Base-by-base conservation (phyloP, 2,113 vertebrate genomes). In the Nettapus auritus region DNA sequence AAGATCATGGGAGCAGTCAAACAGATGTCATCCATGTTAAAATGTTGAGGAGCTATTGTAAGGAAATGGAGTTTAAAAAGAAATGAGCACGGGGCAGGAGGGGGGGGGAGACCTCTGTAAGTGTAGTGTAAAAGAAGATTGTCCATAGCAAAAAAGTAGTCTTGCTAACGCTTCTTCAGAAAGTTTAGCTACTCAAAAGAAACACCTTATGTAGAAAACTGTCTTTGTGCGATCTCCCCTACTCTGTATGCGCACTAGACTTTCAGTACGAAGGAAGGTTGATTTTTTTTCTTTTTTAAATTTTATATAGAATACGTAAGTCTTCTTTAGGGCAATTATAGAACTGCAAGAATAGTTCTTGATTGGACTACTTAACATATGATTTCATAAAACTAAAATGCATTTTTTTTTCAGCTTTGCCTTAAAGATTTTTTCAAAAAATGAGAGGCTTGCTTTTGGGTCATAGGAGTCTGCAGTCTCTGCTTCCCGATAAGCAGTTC, bases 1-100 rank as follows among this genome's bases (percentile, higher is more conserved):
- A 78, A 56, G 62, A 90, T 81, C 4, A 3, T 50, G 62, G 63
- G 11, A 92, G 33, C 62, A 90, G 75, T 91, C 71, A 71, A 40
- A 88, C 82, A 81, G 38, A 63, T 91, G 76, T 86, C 80, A 82
- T 57, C 22, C 13, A 4, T 1, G 5, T 77, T 88, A 88, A 94
- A 86, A 71, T 94, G n/a, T 42, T 86, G 63, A 50, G 73, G 78
- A 85, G 82, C 46, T 63, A 68, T 1, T 71, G 26, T 53, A 66
- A 68, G 74, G 90, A 86, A 93, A 75, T 92, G 9, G 88, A 59
- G 25, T 79, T 67, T 23, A 33, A 40, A 2, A 7, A 42, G 46
- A 67, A 50, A 46, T 48, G 33, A 2, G 0, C 20, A 48, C 10
- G 11, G 46, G 20, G 9, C 46, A 1, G 1, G 5, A 10, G 3